Evolutionary conservation across 2,113 vertebrate species (phyloP).

Genomic region (Scytalopus superciliaris): DNA sequence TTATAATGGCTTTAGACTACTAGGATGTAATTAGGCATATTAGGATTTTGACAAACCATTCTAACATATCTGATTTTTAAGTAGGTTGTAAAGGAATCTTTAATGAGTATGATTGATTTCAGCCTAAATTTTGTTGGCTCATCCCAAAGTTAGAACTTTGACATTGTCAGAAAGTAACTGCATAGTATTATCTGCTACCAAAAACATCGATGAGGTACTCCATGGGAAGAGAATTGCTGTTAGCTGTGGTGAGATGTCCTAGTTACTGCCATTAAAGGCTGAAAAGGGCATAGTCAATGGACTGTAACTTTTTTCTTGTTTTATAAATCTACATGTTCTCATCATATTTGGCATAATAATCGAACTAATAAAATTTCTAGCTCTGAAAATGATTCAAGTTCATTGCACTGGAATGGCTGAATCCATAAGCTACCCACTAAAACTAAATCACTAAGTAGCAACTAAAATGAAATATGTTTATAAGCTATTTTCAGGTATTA

Average conservation of each 20-base stretch:
- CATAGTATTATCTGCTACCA: neutral
- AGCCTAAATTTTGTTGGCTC: neutral
- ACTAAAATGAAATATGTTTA: constrained; percentile 70
- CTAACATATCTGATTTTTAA: neutral
- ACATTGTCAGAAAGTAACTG: neutral
- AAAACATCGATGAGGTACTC: neutral
- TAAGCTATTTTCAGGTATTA: constrained; percentile 63
- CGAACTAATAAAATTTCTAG: constrained; percentile 63
- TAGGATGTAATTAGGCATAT: neutral
- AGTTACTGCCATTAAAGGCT: neutral
- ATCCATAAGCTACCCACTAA: constrained; percentile 52
- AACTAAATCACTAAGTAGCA: constrained; percentile 65
- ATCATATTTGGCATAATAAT: constrained; percentile 63
- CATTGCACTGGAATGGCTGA: constrained; percentile 32
- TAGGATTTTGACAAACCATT: neutral
- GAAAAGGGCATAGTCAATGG: constrained; percentile 21
- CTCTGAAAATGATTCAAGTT: constrained; percentile 46
- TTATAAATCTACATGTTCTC: constrained; percentile 45
- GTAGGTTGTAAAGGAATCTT: neutral
- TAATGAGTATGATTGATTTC: neutral
- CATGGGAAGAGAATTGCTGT: neutral
- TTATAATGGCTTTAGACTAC: neutral
- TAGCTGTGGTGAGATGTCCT: neutral
- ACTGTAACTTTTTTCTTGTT: constrained; percentile 29
- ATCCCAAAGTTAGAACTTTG: neutral